Percentiles rank a stretch among this genome's conserved stretches.
Evolutionary conservation across 2,888 invertebrate species (phyloP).

Genomic region (Brenthis ino): DNA sequence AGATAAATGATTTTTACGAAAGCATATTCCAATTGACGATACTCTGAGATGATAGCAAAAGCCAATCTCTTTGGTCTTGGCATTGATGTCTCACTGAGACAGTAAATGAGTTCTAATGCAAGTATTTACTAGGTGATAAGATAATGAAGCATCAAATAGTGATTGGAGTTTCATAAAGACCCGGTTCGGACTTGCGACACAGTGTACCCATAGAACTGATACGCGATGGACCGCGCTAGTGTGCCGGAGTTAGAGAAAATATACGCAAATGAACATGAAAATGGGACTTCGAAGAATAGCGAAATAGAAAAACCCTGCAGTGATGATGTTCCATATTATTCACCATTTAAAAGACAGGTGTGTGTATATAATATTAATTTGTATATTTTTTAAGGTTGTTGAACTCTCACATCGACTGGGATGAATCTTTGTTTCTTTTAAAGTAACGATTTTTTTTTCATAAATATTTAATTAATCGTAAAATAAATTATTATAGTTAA

Average conservation of each 20-base stretch:
- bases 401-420: background rate
- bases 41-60: background rate
- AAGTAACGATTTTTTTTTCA: no score
- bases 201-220: constrained; percentile 36
- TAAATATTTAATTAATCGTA: no score
- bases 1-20: background rate
- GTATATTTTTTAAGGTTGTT: constrained; percentile 7
- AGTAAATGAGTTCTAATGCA: constrained; percentile 24
- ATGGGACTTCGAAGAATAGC: constrained; percentile 45
- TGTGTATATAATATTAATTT: constrained; percentile 43
- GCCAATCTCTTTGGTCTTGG: constrained; percentile 21
- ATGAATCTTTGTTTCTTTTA: no score
- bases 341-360: constrained; percentile 70
- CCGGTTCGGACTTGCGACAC: constrained; percentile 38
- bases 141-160: constrained; percentile 43
- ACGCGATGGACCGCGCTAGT: constrained; percentile 59
- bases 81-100: constrained; percentile 20
- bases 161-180: constrained; percentile 41
- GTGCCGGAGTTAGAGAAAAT: constrained; percentile 66
- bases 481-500: no score
- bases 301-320: constrained; percentile 50
- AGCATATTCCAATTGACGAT: no score
- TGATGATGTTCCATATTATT: constrained; percentile 44
- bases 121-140: constrained; percentile 42
- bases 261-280: constrained; percentile 53